Evolutionary conservation across 2,888 invertebrate genomes (phyloP).

Genomic region (Coleophora deauratella): DNA sequence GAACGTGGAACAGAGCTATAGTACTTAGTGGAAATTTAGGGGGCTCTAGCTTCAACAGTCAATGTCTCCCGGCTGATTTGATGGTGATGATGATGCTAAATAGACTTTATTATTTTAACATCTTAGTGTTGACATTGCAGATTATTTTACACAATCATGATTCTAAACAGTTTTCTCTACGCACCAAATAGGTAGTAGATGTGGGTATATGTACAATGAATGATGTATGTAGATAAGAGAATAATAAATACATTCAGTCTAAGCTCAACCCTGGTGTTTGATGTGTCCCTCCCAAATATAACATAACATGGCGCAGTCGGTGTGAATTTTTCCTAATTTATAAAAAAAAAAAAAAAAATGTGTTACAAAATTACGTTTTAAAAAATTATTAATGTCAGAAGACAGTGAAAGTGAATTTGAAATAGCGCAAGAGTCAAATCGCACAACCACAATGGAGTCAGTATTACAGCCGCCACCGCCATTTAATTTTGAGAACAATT

Average conservation of each 20-base stretch:
- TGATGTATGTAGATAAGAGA: too few relatives aligned
- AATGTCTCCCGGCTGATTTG: too few relatives aligned
- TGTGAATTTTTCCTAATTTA: neutral
- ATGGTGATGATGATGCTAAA: too few relatives aligned
- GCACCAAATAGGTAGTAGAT: too few relatives aligned
- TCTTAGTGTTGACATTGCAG: too few relatives aligned
- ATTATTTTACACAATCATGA: too few relatives aligned
- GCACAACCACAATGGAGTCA: constrained; percentile 3
- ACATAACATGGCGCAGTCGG: neutral
- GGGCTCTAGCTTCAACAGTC: too few relatives aligned
- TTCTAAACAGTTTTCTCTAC: too few relatives aligned
- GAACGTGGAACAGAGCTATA: too few relatives aligned
- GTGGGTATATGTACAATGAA: too few relatives aligned
- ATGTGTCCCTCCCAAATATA: neutral
- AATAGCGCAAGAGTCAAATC: neutral
- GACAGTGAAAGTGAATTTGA: neutral
- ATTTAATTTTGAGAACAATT: constrained; percentile 5
- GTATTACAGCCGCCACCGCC: constrained; percentile 3
- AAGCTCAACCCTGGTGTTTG: neutral
- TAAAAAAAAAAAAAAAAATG: neutral
- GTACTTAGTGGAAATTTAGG: too few relatives aligned
- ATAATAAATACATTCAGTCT: neutral
- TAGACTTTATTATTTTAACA: too few relatives aligned
- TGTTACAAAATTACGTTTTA: neutral
- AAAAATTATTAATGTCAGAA: neutral